phyloP scores from a whole-genome alignment of 53 echinoderm and acorn worm species.

The Stichopus horrens region DNA sequence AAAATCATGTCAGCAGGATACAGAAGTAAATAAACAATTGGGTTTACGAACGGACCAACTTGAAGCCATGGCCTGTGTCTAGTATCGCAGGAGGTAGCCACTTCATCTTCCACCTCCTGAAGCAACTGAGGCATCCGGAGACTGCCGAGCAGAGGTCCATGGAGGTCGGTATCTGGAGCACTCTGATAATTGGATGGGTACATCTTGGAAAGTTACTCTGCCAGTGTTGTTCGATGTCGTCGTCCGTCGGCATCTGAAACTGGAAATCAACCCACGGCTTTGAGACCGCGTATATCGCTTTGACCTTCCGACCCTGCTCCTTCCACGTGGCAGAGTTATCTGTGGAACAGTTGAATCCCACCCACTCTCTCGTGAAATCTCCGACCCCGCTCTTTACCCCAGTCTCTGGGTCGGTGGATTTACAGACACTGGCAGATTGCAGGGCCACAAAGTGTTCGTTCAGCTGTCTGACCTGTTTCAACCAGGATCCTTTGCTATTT shows the following conservation, averaged over 20 bases:
- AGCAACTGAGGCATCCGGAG: constrained; percentile 67
- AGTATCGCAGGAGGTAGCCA: constrained; percentile 88
- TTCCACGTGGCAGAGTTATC: constrained; percentile 65
- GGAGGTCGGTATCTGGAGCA: constrained; percentile 67
- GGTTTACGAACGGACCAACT: constrained; percentile 79
- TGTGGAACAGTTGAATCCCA: constrained; percentile 79
- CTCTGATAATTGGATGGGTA: constrained; percentile 79
- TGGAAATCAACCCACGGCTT: constrained; percentile 80
- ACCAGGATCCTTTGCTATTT: constrained; percentile 63
- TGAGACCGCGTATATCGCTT: constrained; percentile 80
- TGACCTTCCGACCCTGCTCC: constrained; percentile 76
- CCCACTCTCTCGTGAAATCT: constrained; percentile 96
- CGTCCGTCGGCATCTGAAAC: constrained; percentile 90
- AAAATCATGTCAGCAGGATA: no score
- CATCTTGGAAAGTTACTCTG: constrained; percentile 82
- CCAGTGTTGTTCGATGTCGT: constrained; percentile 90
- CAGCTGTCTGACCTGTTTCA: constrained; percentile 63
- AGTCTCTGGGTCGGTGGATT: constrained; percentile 85
- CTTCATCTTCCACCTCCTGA: constrained; percentile 84
- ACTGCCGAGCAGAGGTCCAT: constrained; percentile 65
- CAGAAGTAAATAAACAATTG: no score
- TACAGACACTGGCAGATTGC: constrained; percentile 70
- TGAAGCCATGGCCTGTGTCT: constrained; percentile 96
- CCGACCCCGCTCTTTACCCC: constrained; percentile 65
- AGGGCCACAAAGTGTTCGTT: constrained; percentile 73